Conservation (phyloP, 2,797 vertebrate genomes). For the Sternarchorhynchus goeldii region DNA sequence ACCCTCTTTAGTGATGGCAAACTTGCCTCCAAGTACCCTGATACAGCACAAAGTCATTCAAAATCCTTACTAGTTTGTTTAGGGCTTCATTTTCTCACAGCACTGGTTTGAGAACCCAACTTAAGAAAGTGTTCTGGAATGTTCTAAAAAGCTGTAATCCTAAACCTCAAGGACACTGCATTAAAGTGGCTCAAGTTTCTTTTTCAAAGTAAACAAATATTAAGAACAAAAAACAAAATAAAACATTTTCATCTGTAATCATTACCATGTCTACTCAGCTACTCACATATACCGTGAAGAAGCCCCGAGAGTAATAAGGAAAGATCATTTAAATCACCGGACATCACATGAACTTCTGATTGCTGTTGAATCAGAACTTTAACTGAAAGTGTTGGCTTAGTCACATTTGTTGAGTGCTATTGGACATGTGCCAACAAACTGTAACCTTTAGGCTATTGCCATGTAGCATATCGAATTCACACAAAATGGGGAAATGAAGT, state of each 20-base stretch:
- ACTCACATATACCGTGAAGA: neutral
- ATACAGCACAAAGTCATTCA: constrained; percentile 34
- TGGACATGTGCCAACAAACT: too few relatives aligned
- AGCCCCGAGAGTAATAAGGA: too few relatives aligned
- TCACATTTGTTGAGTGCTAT: too few relatives aligned
- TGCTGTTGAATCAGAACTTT: too few relatives aligned
- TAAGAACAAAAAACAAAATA: constrained; percentile 2
- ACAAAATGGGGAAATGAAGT: neutral
- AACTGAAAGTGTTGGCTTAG: too few relatives aligned
- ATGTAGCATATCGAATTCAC: neutral
- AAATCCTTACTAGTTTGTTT: constrained; percentile 33
- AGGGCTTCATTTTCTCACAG: constrained; percentile 23
- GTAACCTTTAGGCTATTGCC: too few relatives aligned
- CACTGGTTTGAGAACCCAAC: constrained; percentile 45
- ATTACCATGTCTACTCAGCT: neutral
- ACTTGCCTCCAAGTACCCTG: neutral
- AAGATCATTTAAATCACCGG: neutral
- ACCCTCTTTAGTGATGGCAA: neutral
- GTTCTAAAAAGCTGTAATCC: constrained; percentile 49
- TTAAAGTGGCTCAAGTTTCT: constrained; percentile 33
- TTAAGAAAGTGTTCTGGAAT: constrained; percentile 48
- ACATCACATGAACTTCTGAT: too few relatives aligned
- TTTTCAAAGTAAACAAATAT: constrained; percentile 12
- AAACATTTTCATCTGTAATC: neutral
- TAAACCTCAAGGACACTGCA: constrained; percentile 35